phyloP scores from a whole-genome alignment of 2,113 vertebrate species.

The Loxodonta africana region DNA sequence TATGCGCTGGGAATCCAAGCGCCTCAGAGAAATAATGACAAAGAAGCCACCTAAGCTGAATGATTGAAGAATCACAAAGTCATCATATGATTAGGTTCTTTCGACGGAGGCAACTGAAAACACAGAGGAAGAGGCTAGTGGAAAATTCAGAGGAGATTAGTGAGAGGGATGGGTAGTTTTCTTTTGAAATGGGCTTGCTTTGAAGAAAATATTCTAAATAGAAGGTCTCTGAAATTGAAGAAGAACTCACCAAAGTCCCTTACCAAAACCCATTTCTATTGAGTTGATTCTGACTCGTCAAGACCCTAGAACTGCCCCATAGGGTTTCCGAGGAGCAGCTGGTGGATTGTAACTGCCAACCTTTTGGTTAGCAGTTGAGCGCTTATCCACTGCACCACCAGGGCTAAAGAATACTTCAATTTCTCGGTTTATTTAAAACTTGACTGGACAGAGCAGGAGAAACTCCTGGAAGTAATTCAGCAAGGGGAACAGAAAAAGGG shows the following conservation, averaged over 20 bases:
- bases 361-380: too few relatives aligned
- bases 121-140: background rate
- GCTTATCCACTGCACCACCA: too few relatives aligned
- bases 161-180: background rate
- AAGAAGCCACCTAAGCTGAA: background rate
- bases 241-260: background rate
- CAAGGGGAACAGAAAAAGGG: slow-evolving; percentile 37
- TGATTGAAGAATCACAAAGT: background rate
- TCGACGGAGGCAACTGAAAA: background rate
- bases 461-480: slow-evolving; percentile 57
- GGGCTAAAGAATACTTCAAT: background rate
- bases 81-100: background rate
- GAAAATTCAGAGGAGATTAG: background rate
- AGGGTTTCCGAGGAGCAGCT: too few relatives aligned
- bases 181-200: background rate
- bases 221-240: slow-evolving; percentile 28
- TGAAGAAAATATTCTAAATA: slow-evolving; percentile 36
- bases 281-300: too few relatives aligned
- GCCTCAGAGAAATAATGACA: background rate
- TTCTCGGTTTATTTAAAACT: slow-evolving; percentile 65
- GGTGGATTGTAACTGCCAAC: too few relatives aligned
- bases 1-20: background rate
- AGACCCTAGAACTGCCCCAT: too few relatives aligned
- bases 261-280: too few relatives aligned
- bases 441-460: slow-evolving; percentile 40